Evolutionary conservation across 2,888 invertebrate genomes (phyloP).

Genomic region (Eristalis pertinax): DNA sequence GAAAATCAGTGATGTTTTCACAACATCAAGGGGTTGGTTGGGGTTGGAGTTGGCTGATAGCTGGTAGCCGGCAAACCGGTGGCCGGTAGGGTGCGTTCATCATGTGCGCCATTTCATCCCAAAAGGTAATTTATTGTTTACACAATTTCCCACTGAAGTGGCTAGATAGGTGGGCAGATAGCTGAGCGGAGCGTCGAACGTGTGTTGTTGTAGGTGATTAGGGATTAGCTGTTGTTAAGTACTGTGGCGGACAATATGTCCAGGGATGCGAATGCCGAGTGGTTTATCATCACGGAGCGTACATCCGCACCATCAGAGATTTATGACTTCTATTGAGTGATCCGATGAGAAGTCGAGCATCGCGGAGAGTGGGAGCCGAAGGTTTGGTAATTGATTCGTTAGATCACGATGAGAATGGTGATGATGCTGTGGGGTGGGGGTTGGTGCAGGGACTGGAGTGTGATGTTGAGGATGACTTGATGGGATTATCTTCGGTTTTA

Average conservation of each 20-base stretch:
- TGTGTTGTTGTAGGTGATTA: conserved; percentile 66
- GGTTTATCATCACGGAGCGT: conserved; percentile 42
- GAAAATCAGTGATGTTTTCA: conserved; percentile 65
- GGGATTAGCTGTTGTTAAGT: conserved; percentile 67
- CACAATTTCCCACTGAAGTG: conserved; percentile 71
- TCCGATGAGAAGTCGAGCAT: conserved; percentile 41
- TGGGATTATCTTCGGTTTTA: neutral
- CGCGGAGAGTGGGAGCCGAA: conserved; percentile 18
- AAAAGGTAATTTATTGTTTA: conserved; percentile 71
- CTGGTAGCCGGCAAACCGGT: too few relatives aligned
- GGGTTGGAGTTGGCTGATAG: neutral
- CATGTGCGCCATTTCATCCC: conserved; percentile 64
- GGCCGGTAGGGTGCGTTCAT: conserved; percentile 31
- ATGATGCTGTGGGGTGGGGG: neutral
- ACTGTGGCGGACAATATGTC: conserved; percentile 48
- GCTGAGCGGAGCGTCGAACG: neutral
- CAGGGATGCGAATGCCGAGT: conserved; percentile 13
- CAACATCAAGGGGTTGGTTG: conserved; percentile 66
- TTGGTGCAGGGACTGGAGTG: neutral
- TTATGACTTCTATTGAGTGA: conserved; percentile 50
- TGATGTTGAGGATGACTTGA: conserved; percentile 1
- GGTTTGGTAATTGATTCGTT: conserved; percentile 59
- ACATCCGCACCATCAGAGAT: conserved; percentile 57
- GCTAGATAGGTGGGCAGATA: conserved; percentile 29
- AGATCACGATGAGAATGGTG: conserved; percentile 38